Base-by-base conservation (phyloP, 1,140 invertebrate species). In the Drosophila fuyamai region DNA sequence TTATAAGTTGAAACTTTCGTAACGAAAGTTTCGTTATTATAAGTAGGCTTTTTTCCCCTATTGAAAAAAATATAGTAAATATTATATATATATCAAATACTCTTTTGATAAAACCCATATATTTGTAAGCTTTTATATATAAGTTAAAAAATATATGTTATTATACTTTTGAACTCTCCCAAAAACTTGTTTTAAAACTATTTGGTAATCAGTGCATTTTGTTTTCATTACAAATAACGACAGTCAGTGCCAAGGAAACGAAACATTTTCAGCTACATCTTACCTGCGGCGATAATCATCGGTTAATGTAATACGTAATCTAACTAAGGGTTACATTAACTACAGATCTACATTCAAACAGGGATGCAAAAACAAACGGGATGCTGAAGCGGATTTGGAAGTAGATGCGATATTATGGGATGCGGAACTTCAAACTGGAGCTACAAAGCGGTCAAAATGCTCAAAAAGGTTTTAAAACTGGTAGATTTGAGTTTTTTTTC, bases 401-500 rank as follows among this genome's bases (percentile, higher is more conserved):
- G 43, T 63, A n/a, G n/a, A 40, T 53, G 57, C 32, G 59, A 47
- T 41, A 41, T 10, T 46, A 38, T 32, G 38, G 59, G 59, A 54
- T 66, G 54, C 62, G 38, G 44, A 60, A 50, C 29, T 50, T 27
- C 46, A 58, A 59, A 48, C 35, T 66, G 14, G 35, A 48, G 47
- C 46, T 61, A 61, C 57, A 50, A 65, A 62, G 58, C 66, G 40
- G 48, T 41, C 41, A 70, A 68, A 61, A 67, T 67, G 63, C 63
- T 67, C 36, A 60, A 18, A 66, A 51, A 36, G 16, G 40, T 9
- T 41, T 47, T 36, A 8, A 57, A 57, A 51, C 36, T 7, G 35
- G 12, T 47, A 23, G 46, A 27, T 46, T 60, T 38, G 27, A 40
- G 13, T 53, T 59, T 48, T n/a, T 2, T 29, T 43, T 40, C 18